Evolutionary conservation across 2,113 vertebrate species (phyloP), one percentile per base, ranked within the genome.

Genomic region (Esox niger): DNA sequence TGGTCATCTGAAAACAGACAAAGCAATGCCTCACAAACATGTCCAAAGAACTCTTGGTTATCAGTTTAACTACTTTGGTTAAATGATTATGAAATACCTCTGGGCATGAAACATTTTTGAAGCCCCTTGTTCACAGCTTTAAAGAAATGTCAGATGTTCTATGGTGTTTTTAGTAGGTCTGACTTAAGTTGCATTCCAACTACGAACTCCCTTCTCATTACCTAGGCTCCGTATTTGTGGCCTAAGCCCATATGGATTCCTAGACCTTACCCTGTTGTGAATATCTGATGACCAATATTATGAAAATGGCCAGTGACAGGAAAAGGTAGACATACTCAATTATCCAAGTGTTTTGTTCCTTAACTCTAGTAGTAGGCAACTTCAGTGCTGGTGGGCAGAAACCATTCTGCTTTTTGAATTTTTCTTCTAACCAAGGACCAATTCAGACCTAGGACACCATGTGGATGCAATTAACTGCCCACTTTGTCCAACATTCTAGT

Each of bases 21-120:
- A 69, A 70, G 62, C 32, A 64, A 78, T 33, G 2, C 54, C 68
- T 47, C 52, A 69, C 20, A 69, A 38, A 71, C 25, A 75, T 21
- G 47, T 23, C 8, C 55, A 58, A 66, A 55, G 25, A 27, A 66
- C 70, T 65, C 72, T 84, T 65, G 71, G 62, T 70, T 66, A 66
- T 83, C 73, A 82, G 73, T 73, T 80, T 69, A 83, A 46, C 66
- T 74, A 70, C 65, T 84, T 83, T 85, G 81, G 79, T 87, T 86
- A 81, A 84, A 71, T 71, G 31, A 21, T 71, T 61, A 67, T 68
- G 43, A 21, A 66, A 59, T 25, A 47, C 8, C 56, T 20, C 21
- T 30, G 21, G 38, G 15, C 10, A 1, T 9, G 11, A 38, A 15
- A 38, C 35, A 4, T 43, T 64, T 21, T n/a, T 64, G 54, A 66